phyloP scores from a whole-genome alignment of 2,797 vertebrate genomes.

The Tenualosa ilisha region DNA sequence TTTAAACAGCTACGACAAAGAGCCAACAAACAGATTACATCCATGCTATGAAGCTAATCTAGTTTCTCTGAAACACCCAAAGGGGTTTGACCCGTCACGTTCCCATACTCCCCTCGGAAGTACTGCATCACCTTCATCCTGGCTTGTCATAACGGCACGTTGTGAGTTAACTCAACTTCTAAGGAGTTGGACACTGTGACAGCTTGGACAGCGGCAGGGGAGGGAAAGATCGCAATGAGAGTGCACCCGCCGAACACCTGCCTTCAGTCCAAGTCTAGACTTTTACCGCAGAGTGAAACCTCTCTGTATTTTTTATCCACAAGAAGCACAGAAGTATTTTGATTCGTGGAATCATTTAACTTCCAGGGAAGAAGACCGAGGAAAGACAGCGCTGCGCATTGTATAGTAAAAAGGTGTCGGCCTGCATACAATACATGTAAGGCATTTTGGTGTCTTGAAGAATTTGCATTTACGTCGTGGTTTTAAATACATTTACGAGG shows the following conservation, averaged over 20 bases:
- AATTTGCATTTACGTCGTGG: neutral
- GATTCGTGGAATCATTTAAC: neutral
- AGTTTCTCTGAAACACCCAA: conserved; percentile 4
- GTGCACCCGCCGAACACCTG: conserved; percentile 5
- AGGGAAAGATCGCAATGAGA: neutral
- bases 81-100: neutral
- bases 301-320: neutral
- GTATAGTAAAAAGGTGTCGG: neutral
- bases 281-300: conserved; percentile 10
- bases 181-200: neutral
- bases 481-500: neutral
- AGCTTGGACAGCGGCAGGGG: conserved; percentile 15
- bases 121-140: conserved; percentile 2
- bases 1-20: neutral
- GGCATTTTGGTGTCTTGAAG: neutral
- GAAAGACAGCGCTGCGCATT: neutral
- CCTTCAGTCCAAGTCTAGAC: neutral
- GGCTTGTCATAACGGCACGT: neutral
- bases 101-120: neutral
- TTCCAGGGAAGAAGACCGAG: neutral
- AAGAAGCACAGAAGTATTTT: neutral
- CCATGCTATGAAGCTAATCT: neutral
- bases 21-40: neutral
- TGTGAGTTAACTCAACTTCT: conserved; percentile 19
- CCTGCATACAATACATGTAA: neutral